phyloP scores from a whole-genome alignment of 2,888 invertebrate genomes.

The Leptogaster cylindrica region DNA sequence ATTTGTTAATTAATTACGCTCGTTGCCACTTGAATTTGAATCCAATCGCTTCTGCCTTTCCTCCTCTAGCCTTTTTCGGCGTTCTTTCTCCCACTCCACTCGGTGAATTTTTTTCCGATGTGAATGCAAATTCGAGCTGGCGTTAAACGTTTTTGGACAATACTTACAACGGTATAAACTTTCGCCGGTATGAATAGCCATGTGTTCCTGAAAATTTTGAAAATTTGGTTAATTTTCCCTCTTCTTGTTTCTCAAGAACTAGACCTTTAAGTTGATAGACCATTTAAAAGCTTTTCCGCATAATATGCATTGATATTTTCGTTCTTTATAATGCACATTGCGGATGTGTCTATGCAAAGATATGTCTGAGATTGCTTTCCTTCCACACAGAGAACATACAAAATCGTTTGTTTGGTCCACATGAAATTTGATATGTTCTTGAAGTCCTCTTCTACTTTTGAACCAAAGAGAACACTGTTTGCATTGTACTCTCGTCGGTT shows the following conservation, averaged over 20 bases:
- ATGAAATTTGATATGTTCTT: slow-evolving; percentile 39
- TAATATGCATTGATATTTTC: slow-evolving; percentile 42
- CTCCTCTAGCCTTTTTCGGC: slow-evolving; percentile 25
- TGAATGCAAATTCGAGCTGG: slow-evolving; percentile 33
- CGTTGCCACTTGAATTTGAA: slow-evolving; percentile 28
- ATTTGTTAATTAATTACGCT: slow-evolving; percentile 14
- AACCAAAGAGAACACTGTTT: slow-evolving; percentile 40
- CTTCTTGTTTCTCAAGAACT: neutral
- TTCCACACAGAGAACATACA: slow-evolving; percentile 42
- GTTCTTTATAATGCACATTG: slow-evolving; percentile 44
- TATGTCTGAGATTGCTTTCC: slow-evolving; percentile 36
- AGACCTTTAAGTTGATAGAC: slow-evolving; percentile 43
- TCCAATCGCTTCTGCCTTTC: slow-evolving; percentile 19
- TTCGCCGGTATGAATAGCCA: slow-evolving; percentile 35
- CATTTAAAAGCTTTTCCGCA: slow-evolving; percentile 45
- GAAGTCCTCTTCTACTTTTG: slow-evolving; percentile 31
- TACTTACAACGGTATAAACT: slow-evolving; percentile 20
- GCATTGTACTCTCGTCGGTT: slow-evolving; percentile 32
- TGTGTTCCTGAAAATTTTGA: slow-evolving; percentile 21
- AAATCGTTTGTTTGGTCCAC: slow-evolving; percentile 31
- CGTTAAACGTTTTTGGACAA: slow-evolving; percentile 31
- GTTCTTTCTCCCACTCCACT: slow-evolving; percentile 29
- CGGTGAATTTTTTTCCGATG: slow-evolving; percentile 31
- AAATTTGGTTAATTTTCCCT: neutral
- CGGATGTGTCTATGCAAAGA: slow-evolving; percentile 40